Evolutionary conservation across 2,113 vertebrate genomes (phyloP).

Genomic region (Periophthalmodon schlosseri): DNA sequence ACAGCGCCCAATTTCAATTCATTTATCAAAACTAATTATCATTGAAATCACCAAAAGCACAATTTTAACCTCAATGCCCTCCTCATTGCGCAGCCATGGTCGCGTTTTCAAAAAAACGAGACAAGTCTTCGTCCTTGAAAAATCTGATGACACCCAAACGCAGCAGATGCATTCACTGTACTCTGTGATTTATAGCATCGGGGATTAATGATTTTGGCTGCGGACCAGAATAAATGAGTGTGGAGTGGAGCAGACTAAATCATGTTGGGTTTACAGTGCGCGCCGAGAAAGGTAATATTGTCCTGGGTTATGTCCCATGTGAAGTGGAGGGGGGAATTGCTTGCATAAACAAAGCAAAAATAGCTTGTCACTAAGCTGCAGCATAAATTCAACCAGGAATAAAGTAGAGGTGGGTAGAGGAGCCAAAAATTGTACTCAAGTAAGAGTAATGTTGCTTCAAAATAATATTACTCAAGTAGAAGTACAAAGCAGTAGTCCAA

Average conservation of each 20-base stretch:
- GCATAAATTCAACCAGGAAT: background rate
- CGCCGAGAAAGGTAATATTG: constrained; percentile 45
- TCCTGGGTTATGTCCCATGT: constrained; percentile 48
- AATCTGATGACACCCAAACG: constrained; percentile 32
- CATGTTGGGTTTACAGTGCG: constrained; percentile 48
- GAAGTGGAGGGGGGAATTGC: constrained; percentile 32
- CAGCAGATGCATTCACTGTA: constrained; percentile 29
- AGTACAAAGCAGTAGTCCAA: too few species aligned
- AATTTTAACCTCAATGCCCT: background rate
- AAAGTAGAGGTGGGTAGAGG: too few species aligned
- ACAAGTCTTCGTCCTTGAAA: constrained; percentile 40
- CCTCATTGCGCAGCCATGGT: too few species aligned
- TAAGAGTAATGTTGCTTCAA: too few species aligned
- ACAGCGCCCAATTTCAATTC: background rate
- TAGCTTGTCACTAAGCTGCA: background rate
- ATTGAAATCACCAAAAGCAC: background rate
- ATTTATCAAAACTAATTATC: background rate
- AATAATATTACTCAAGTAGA: too few species aligned
- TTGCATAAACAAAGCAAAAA: constrained; percentile 42
- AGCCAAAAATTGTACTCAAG: too few species aligned
- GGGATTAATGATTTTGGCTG: constrained; percentile 51
- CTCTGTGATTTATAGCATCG: constrained; percentile 52
- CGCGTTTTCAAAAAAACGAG: constrained; percentile 2
- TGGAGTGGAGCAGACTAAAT: constrained; percentile 19
- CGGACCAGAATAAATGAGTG: constrained; percentile 53